Evolutionary conservation across 2,797 vertebrate species (phyloP).

Genomic region (Scleropages formosus): DNA sequence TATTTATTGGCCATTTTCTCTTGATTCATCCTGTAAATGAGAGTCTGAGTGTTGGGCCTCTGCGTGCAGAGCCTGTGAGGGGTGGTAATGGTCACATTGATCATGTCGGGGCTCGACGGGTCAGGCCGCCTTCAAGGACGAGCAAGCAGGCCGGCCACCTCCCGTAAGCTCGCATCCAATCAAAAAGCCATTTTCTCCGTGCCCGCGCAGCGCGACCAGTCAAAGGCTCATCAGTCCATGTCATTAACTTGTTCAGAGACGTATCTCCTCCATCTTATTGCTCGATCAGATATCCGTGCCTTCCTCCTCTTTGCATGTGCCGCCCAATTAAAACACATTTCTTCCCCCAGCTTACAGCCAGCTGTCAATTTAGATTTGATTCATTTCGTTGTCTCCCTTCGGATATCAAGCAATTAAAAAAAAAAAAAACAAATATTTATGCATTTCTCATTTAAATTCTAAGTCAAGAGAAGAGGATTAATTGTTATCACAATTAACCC

Average conservation of each 20-base stretch:
- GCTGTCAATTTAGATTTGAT: too few species aligned
- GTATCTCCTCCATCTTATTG: neutral
- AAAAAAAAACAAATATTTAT: too few species aligned
- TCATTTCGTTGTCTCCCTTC: too few species aligned
- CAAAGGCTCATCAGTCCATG: neutral
- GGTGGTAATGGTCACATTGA: conserved; percentile 24
- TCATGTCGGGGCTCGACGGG: conserved; percentile 18
- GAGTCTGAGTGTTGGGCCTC: conserved; percentile 1
- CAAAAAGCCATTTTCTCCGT: conserved; percentile 27
- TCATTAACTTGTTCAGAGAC: neutral
- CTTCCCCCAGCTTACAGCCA: neutral
- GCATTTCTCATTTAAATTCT: too few species aligned
- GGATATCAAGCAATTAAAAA: too few species aligned
- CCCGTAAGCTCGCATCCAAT: conserved; percentile 17
- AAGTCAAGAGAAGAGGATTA: too few species aligned
- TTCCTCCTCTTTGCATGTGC: neutral
- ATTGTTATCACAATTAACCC: too few species aligned
- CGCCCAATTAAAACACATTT: neutral
- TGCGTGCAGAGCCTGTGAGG: neutral
- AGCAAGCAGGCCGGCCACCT: neutral
- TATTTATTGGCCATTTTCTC: conserved; percentile 22
- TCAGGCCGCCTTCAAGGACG: conserved; percentile 27
- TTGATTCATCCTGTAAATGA: conserved; percentile 28
- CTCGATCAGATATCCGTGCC: neutral
- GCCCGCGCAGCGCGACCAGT: neutral